Evolutionary conservation across 2,888 invertebrate species (phyloP).

Genomic region (Ceramica pisi): DNA sequence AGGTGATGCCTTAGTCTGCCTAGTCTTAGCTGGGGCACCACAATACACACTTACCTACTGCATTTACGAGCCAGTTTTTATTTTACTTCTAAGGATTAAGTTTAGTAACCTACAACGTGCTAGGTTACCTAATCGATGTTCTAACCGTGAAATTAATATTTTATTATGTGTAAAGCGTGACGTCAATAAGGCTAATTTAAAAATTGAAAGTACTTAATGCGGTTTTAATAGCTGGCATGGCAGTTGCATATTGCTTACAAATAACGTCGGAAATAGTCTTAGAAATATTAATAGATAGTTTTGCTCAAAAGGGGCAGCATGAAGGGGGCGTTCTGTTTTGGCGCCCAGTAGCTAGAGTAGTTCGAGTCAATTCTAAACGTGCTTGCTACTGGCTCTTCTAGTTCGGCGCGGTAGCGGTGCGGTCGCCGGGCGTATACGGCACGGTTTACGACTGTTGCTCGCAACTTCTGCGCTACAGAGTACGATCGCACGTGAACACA

Average conservation of each 20-base stretch:
- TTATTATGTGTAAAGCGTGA: constrained; percentile 4
- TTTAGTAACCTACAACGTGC: background rate
- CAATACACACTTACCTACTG: background rate
- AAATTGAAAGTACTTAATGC: background rate
- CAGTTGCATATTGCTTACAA: constrained; percentile 1
- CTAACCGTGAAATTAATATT: constrained; percentile 11
- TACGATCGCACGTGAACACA: constrained; percentile 63
- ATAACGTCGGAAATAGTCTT: background rate
- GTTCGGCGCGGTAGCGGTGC: constrained; percentile 27
- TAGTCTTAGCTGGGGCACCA: no score
- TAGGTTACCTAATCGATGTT: constrained; percentile 6
- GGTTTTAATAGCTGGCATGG: constrained; percentile 10
- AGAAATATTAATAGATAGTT: background rate
- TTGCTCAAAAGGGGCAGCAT: background rate
- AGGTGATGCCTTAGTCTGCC: no score
- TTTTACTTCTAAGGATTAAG: background rate
- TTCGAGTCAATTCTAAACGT: background rate
- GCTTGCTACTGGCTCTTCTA: constrained; percentile 41
- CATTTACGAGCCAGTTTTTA: background rate
- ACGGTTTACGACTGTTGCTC: constrained; percentile 78
- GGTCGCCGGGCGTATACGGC: constrained; percentile 61
- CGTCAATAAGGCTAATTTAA: background rate
- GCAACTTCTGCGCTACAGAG: constrained; percentile 67
- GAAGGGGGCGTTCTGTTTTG: background rate
- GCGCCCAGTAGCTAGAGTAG: no score